Conservation (phyloP, 2,888 invertebrate species). For the Hofmannophila pseudospretella region DNA sequence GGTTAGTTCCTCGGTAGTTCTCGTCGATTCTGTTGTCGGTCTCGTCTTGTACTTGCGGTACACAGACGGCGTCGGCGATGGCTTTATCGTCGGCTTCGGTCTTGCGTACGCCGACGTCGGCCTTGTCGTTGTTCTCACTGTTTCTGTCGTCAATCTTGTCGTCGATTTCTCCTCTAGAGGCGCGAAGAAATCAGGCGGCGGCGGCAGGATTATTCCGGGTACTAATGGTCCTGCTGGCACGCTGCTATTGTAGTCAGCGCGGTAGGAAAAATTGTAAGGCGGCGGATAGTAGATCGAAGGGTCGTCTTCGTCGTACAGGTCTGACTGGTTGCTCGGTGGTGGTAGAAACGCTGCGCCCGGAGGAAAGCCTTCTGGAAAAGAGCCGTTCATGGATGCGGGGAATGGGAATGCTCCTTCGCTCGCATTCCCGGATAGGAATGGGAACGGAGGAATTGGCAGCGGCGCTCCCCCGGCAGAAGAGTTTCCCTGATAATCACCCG, state of each 20-base stretch:
- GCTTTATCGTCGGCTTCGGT: conserved; percentile 51
- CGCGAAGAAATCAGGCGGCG: conserved; percentile 92
- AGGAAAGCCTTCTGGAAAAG: conserved; percentile 76
- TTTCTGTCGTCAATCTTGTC: conserved; percentile 44
- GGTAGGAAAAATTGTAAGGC: conserved; percentile 92
- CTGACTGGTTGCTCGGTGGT: conserved; percentile 86
- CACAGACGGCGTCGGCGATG: conserved; percentile 43
- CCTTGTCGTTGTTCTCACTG: conserved; percentile 41
- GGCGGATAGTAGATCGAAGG: conserved; percentile 94
- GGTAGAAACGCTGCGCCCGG: conserved; percentile 78
- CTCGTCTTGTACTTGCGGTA: conserved; percentile 62
- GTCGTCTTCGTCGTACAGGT: conserved; percentile 92
- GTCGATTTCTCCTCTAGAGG: conserved; percentile 78
- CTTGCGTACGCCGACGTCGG: conserved; percentile 45
- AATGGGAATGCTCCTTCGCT: conserved; percentile 75
- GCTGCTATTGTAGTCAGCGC: conserved; percentile 85
- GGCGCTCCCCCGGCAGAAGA: conserved; percentile 81
- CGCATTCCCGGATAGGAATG: conserved; percentile 79
- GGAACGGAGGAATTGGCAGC: conserved; percentile 80
- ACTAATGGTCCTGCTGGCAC: conserved; percentile 92
- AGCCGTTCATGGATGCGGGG: conserved; percentile 76
- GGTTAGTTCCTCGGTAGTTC: conserved; percentile 58
- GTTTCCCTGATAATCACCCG: conserved; percentile 81
- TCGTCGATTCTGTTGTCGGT: conserved; percentile 50
- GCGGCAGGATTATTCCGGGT: conserved; percentile 92